These are phyloP conservation scores for Camptogramma bilineatum DNA, from an alignment of 2,888 invertebrate genomes.

Conservation along the genomic window DNA sequence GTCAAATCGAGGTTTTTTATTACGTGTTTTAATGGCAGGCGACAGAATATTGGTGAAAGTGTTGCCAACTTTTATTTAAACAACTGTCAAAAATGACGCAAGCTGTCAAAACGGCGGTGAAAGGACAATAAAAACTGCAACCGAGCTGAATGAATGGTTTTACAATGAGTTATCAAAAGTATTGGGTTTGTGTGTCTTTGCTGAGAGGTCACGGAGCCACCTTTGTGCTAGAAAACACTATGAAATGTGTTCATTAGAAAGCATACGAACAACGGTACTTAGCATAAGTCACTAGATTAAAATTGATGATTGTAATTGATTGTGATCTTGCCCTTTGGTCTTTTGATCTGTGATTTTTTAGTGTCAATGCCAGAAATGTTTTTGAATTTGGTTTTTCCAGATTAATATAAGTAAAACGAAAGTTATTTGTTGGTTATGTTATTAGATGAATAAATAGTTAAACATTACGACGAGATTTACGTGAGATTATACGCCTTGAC, in stretches of 20 bases:
- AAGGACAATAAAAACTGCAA: conserved; percentile 48
- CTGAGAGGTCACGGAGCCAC: conserved; percentile 59
- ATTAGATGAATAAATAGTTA: too few relatives aligned
- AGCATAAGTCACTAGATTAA: conserved; percentile 23
- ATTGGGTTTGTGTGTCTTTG: conserved; percentile 57
- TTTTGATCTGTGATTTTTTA: conserved; percentile 2
- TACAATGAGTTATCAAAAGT: conserved; percentile 46
- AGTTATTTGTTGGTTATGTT: too few relatives aligned
- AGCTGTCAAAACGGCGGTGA: conserved; percentile 55
- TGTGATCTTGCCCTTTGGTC: conserved; percentile 14
- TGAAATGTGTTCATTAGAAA: conserved; percentile 61
- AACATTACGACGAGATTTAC: too few relatives aligned
- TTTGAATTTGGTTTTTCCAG: too few relatives aligned
- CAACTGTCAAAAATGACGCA: conserved; percentile 59
- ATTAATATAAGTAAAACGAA: too few relatives aligned
- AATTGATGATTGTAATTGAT: conserved; percentile 23
- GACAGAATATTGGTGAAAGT: conserved; percentile 71
- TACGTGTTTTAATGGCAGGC: conserved; percentile 54
- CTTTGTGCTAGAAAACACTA: conserved; percentile 64
- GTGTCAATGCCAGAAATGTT: not conserved
- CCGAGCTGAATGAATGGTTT: conserved; percentile 42
- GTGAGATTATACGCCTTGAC: too few relatives aligned
- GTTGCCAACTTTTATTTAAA: conserved; percentile 57
- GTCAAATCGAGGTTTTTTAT: conserved; percentile 54
- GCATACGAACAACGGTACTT: conserved; percentile 39